Percentiles rank a stretch among this genome's conserved stretches.
phyloP scores from a whole-genome alignment of 2,113 vertebrate genomes.

The Mus pahari region DNA sequence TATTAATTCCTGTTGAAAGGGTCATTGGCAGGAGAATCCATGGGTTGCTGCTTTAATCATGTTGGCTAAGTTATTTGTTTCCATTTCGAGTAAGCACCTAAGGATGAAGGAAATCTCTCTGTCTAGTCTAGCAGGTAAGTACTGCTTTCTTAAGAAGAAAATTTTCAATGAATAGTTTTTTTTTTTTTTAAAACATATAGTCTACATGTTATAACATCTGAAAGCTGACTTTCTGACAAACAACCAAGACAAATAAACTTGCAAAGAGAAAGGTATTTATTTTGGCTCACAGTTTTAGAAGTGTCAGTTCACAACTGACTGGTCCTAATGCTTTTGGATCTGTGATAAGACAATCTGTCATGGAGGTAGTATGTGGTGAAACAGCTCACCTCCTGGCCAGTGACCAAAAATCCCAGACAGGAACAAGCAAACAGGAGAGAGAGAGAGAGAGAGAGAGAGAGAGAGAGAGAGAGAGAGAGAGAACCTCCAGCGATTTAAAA shows the following conservation, averaged over 20 bases:
- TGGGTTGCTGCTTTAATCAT: not conserved
- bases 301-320: not conserved
- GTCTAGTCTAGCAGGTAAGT: not conserved
- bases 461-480: no score
- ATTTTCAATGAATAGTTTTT: not conserved
- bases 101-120: not conserved
- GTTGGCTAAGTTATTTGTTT: not conserved
- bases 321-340: not conserved
- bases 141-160: not conserved
- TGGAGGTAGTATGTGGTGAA: not conserved
- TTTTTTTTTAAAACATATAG: not conserved
- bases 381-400: not conserved
- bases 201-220: not conserved
- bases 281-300: not conserved
- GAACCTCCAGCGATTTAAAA: not conserved
- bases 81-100: not conserved
- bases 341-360: not conserved
- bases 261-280: not conserved
- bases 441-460: not conserved
- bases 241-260: not conserved
- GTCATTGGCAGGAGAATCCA: not conserved
- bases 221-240: not conserved
- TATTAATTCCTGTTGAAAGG: not conserved
- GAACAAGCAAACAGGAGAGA: not conserved
- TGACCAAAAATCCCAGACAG: no score